phyloP scores from a whole-genome alignment of 1,140 invertebrate species.

The Leptinotarsa texana region DNA sequence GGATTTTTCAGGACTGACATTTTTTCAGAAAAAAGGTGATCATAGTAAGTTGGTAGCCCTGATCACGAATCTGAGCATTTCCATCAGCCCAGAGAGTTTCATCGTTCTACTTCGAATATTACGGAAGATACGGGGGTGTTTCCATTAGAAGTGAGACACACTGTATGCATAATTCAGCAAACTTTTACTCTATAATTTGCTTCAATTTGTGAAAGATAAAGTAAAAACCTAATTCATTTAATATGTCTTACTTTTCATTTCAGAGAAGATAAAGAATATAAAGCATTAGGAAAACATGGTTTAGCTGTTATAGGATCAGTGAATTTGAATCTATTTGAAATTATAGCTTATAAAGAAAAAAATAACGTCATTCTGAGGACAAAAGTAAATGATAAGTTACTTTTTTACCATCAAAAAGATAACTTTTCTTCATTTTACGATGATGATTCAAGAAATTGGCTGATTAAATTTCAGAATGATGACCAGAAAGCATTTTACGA shows the following conservation, averaged over 20 bases:
- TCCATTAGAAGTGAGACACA: too few relatives aligned
- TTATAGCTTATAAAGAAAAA: slow-evolving; percentile 44
- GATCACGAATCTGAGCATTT: too few relatives aligned
- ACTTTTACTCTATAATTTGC: too few relatives aligned
- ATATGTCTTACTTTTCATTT: slow-evolving; percentile 17
- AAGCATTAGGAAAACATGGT: slow-evolving; percentile 37
- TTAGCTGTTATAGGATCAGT: slow-evolving; percentile 39
- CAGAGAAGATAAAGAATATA: slow-evolving; percentile 33
- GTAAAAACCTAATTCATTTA: background rate
- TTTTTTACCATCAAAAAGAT: slow-evolving; percentile 36
- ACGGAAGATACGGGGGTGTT: too few relatives aligned
- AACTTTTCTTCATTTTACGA: slow-evolving; percentile 41
- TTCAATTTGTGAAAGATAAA: too few relatives aligned
- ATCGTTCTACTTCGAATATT: too few relatives aligned
- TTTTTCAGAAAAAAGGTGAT: too few relatives aligned
- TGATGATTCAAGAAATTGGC: slow-evolving; percentile 39
- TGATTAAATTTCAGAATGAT: slow-evolving; percentile 37
- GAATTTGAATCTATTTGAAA: slow-evolving; percentile 32
- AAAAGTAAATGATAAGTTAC: slow-evolving; percentile 31
- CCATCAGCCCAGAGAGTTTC: too few relatives aligned
- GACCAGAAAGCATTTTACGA: slow-evolving; percentile 36
- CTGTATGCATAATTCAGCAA: too few relatives aligned
- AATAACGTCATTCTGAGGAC: slow-evolving; percentile 36
- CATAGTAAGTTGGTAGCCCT: too few relatives aligned
- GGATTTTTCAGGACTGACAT: too few relatives aligned